Base-by-base conservation (phyloP, 1,140 invertebrate species). In the Drosophila pruinosa region DNA sequence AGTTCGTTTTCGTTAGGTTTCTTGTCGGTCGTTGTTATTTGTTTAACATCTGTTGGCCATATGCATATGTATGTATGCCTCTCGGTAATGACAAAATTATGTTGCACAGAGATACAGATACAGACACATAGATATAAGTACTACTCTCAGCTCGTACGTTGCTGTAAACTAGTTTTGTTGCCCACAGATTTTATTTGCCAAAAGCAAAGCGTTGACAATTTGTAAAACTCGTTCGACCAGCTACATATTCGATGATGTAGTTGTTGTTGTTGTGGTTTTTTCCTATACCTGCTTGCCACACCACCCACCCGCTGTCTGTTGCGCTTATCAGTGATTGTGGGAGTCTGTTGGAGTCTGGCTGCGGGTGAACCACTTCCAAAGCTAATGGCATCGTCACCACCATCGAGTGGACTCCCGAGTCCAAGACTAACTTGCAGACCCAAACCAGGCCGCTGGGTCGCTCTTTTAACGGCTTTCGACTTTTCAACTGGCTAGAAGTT, bases 81-180 rank as follows among this genome's bases (percentile, higher is more conserved):
- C 57, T 54, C 63, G 76, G 77, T 88, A 88, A 88, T 88, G 82
- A 88, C 82, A 88, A 88, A 88, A 88, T 88, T 88, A 89, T 88
- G 82, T 88, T 86, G 82, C 78, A 83, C 79, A 82, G 64, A 67
- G 43, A 28, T 17, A 56, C 28, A 62, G n/a, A 71, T 57, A 43
- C 45, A 38, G 31, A 63, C 50, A 48, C 43, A 45, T 26, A 38
- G 56, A 64, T 36, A 59, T 50, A 75, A 38, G 54, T 72, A 54
- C 41, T 38, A 22, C 22, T 10, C 41, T n/a, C n/a, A n/a, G n/a
- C n/a, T n/a, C n/a, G n/a, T n/a, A n/a, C n/a, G 19, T 4, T 12
- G 47, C 62, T 69, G 74, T 72, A 88, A 89, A 88, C 82, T 88
- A 88, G 82, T 88, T 88, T 86, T 63, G 68, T 48, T 81, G 73